Conservation (phyloP, 2,888 invertebrate species). For the Sinopyrophorus schimmeli region DNA sequence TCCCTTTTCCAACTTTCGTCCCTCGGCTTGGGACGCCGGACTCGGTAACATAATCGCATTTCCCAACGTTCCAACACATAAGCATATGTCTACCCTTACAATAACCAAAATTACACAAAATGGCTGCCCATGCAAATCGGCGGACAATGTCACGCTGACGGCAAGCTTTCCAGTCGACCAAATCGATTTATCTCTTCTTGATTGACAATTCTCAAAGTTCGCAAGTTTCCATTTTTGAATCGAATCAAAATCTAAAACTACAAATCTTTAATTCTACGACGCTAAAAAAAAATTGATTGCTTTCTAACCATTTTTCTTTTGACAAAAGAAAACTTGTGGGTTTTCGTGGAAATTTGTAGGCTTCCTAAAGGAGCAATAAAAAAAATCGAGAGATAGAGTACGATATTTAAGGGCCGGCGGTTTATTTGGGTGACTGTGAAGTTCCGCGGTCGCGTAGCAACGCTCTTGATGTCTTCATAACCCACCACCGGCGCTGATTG, state of each 20-base stretch:
- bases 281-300: not conserved
- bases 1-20: too few relatives aligned
- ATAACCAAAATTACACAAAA: constrained; percentile 35
- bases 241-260: too few relatives aligned
- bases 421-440: constrained; percentile 43
- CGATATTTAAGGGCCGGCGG: constrained; percentile 36
- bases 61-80: constrained; percentile 27
- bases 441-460: constrained; percentile 55
- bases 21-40: constrained; percentile 5
- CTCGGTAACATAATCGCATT: constrained; percentile 17
- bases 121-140: constrained; percentile 35
- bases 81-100: constrained; percentile 32
- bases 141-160: constrained; percentile 22
- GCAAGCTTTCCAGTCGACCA: constrained; percentile 19
- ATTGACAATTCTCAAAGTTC: not conserved
- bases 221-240: constrained; percentile 3
- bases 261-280: not conserved
- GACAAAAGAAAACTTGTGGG: not conserved
- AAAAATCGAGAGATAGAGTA: too few relatives aligned
- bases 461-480: constrained; percentile 51
- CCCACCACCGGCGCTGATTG: constrained; percentile 53
- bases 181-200: constrained; percentile 4
- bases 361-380: constrained; percentile 7
- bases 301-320: not conserved
- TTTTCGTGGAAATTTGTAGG: constrained; percentile 6